These are phyloP conservation scores for Yasuhikotakia modesta DNA, from an alignment of 2,797 vertebrate genomes.

Conservation along the genomic window DNA sequence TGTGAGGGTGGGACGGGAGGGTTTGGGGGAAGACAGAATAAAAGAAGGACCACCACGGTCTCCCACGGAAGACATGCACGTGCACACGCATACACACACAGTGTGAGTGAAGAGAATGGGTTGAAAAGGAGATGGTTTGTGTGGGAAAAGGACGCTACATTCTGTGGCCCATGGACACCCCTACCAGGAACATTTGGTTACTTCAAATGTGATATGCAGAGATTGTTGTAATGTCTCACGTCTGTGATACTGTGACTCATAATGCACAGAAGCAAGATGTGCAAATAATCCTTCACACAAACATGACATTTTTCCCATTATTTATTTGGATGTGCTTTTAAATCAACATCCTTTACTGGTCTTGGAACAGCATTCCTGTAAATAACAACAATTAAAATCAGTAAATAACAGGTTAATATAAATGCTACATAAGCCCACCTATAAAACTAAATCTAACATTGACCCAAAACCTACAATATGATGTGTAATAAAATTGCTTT, in stretches of 20 bases:
- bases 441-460: too few species aligned
- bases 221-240: background rate
- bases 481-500: too few species aligned
- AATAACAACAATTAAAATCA: too few species aligned
- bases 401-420: too few species aligned
- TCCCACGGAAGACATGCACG: constrained; percentile 43
- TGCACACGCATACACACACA: constrained; percentile 30
- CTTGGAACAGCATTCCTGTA: too few species aligned
- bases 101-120: constrained; percentile 28
- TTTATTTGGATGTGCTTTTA: too few species aligned
- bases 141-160: constrained; percentile 34
- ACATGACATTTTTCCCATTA: too few species aligned
- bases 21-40: constrained; percentile 57
- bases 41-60: constrained; percentile 62
- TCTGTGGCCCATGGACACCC: constrained; percentile 9
- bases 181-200: background rate
- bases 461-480: too few species aligned
- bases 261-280: background rate
- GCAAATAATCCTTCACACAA: too few species aligned
- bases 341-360: too few species aligned
- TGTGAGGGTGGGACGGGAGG: constrained; percentile 51
- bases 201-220: background rate
- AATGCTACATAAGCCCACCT: too few species aligned
- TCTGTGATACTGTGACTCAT: background rate
- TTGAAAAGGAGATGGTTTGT: constrained; percentile 53